Percentiles rank a stretch among this genome's conserved stretches.
These are phyloP conservation scores for Drosophila pullipes DNA, from an alignment of 2,888 invertebrate genomes.

Conservation along the genomic window DNA sequence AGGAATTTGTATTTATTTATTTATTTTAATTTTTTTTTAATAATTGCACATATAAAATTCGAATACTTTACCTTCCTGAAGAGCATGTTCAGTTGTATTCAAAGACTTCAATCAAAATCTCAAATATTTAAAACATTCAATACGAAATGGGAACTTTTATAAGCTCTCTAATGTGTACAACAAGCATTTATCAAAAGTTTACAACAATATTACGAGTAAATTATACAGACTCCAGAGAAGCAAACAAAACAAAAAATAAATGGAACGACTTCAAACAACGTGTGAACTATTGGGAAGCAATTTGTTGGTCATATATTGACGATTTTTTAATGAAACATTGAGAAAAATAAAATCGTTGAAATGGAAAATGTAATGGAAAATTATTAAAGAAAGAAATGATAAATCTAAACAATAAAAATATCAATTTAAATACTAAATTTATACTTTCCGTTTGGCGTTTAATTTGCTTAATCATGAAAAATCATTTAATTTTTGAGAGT, in stretches of 20 bases:
- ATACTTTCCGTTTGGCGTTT: not conserved
- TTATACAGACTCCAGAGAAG: not conserved
- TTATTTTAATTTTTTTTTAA: not conserved
- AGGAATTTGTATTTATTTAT: not conserved
- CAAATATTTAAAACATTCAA: conserved; percentile 17
- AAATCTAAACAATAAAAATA: conserved; percentile 77
- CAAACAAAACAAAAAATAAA: not conserved
- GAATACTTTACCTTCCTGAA: not conserved
- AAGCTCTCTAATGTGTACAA: conserved; percentile 16
- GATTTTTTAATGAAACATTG: conserved; percentile 24
- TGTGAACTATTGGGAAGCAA: conserved; percentile 34
- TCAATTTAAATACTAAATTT: conserved; percentile 60
- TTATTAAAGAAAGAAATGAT: conserved; percentile 49
- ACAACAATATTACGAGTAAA: conserved; percentile 3
- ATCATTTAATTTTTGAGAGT: not conserved
- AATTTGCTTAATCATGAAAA: not conserved
- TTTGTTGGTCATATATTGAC: conserved; percentile 39
- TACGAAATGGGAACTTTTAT: conserved; percentile 22
- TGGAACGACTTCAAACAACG: not conserved
- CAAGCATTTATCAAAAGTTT: conserved; percentile 43
- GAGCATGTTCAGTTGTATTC: conserved; percentile 6
- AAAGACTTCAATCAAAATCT: conserved; percentile 47
- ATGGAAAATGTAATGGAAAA: conserved; percentile 61
- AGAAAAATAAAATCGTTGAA: conserved; percentile 45
- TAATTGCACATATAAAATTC: not conserved